Percentiles rank a stretch among this genome's conserved stretches.
Evolutionary conservation across 2,797 vertebrate genomes (phyloP).

Genomic region (Perodicticus potto): DNA sequence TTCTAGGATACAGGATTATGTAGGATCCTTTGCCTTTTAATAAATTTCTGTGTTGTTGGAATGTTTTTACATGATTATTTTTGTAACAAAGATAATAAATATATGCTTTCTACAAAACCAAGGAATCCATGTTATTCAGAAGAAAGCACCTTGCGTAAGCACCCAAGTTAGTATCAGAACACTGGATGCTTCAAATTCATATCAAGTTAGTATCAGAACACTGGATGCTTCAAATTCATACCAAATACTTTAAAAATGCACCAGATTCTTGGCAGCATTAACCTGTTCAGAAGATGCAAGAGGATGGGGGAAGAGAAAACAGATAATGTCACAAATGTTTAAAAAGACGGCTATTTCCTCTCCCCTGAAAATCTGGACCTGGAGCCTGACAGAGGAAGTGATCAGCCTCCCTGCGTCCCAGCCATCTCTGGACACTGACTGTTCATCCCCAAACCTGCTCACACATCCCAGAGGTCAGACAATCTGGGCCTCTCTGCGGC

Average conservation of each 20-base stretch:
- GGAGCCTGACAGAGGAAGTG: not conserved
- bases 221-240: not conserved
- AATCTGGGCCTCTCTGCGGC: not conserved
- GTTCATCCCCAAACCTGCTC: not conserved
- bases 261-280: not conserved
- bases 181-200: not conserved
- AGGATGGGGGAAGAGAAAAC: not conserved
- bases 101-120: not conserved
- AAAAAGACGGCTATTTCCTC: conserved; percentile 15
- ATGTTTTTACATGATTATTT: not conserved
- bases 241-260: not conserved
- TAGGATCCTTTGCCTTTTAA: not conserved
- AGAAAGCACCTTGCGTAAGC: not conserved
- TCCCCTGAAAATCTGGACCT: conserved; percentile 2
- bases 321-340: not conserved
- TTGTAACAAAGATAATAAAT: conserved; percentile 12
- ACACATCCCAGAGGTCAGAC: not conserved
- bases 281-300: not conserved
- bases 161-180: not conserved
- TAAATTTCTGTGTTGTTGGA: not conserved
- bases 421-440: not conserved
- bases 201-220: not conserved
- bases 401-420: fast-evolving
- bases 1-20: not conserved
- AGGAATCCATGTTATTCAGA: not conserved